Evolutionary conservation across 2,113 vertebrate species (phyloP).

Genomic region (Rhinoptilus africanus): DNA sequence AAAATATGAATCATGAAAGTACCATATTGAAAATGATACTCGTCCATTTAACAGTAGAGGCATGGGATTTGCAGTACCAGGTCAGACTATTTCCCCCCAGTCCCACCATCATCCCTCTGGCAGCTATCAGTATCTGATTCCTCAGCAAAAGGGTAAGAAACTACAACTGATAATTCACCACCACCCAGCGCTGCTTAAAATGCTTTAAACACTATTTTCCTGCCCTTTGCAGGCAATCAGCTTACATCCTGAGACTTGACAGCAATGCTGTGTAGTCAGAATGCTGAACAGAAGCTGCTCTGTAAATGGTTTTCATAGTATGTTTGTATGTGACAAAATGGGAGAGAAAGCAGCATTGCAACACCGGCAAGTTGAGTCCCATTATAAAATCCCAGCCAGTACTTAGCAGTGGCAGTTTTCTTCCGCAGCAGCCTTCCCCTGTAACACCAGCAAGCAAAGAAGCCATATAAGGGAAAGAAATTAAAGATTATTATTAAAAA

Average conservation of each 20-base stretch:
- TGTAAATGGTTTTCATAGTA: not conserved
- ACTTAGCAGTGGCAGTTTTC: not conserved
- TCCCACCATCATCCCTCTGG: not conserved
- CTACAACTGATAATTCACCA: not conserved
- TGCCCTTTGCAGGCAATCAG: slow-evolving; percentile 14
- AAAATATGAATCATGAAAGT: not conserved
- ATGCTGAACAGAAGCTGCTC: not conserved
- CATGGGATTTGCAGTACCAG: not conserved
- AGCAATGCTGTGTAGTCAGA: slow-evolving; percentile 26
- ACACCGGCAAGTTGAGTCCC: not conserved
- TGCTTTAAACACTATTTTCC: not conserved
- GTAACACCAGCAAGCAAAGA: not conserved
- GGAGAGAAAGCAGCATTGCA: not conserved
- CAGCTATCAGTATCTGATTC: not conserved
- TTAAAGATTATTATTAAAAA: slow-evolving; percentile 12
- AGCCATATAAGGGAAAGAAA: not conserved
- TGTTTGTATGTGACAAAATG: not conserved
- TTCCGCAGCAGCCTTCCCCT: not conserved
- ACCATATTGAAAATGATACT: not conserved
- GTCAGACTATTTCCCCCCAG: not conserved
- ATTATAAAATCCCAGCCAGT: not conserved
- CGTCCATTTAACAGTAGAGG: not conserved
- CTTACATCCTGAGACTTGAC: not conserved
- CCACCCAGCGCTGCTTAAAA: not conserved
- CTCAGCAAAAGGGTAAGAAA: not conserved